These are phyloP conservation scores for Panthera leo DNA, from an alignment of 2,113 vertebrate species.

Conservation along the genomic window DNA sequence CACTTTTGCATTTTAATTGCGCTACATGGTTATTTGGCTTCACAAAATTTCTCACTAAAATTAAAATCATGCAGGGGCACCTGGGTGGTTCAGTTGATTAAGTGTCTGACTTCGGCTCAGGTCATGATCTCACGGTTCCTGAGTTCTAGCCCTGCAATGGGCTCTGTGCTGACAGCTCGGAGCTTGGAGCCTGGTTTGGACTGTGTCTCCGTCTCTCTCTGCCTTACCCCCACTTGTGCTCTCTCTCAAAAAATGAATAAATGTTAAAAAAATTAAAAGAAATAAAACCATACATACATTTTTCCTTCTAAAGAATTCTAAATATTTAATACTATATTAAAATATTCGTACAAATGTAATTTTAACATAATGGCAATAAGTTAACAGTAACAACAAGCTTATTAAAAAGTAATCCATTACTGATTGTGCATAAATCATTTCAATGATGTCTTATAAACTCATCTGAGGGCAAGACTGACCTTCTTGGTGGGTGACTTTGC, in stretches of 20 bases:
- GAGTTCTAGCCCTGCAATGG: too few species aligned
- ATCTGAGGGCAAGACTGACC: neutral
- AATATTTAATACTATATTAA: conserved; percentile 20
- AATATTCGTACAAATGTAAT: neutral
- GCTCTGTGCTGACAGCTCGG: too few species aligned
- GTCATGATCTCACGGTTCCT: too few species aligned
- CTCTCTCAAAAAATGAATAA: too few species aligned
- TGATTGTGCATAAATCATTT: neutral
- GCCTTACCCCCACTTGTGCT: too few species aligned
- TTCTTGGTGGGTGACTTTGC: neutral
- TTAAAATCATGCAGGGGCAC: neutral
- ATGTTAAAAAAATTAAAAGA: neutral
- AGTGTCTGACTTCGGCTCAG: too few species aligned
- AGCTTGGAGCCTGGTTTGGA: too few species aligned
- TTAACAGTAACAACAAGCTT: conserved; percentile 15
- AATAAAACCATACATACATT: neutral
- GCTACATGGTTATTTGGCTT: neutral
- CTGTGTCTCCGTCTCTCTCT: too few species aligned
- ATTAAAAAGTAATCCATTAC: neutral
- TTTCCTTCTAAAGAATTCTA: conserved; percentile 6
- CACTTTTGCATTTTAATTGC: neutral
- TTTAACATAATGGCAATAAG: neutral
- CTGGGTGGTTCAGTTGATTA: too few species aligned
- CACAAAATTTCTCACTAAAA: neutral
- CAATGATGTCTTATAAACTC: neutral